Conservation (phyloP, 2,888 invertebrate species). For the Calliphora vomitoria region DNA sequence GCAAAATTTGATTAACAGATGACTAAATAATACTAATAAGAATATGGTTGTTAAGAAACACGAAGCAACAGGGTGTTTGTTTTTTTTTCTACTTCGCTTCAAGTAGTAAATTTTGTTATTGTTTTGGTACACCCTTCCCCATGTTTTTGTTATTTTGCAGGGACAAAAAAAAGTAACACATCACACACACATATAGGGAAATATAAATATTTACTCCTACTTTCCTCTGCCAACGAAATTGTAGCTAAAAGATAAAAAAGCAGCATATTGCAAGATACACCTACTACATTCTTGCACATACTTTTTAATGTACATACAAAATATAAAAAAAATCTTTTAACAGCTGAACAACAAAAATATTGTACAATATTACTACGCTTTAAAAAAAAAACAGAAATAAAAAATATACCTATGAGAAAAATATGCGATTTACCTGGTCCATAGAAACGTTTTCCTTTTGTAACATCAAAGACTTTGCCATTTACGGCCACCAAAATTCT, state of each 20-base stretch:
- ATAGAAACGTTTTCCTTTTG: conserved; percentile 95
- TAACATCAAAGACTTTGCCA: conserved; percentile 97
- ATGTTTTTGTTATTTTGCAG: conserved; percentile 1
- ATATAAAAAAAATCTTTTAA: not conserved
- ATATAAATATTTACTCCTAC: conserved; percentile 18
- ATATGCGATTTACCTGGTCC: conserved; percentile 91
- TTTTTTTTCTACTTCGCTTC: not conserved
- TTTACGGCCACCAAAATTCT: conserved; percentile 96
- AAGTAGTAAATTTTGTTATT: not conserved
- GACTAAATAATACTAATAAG: conserved; percentile 16
- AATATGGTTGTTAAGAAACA: conserved; percentile 13
- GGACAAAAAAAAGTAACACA: not conserved
- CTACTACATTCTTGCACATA: conserved; percentile 6
- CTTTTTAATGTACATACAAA: conserved; percentile 9
- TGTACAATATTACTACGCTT: not conserved
- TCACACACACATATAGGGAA: not conserved
- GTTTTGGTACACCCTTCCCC: not conserved
- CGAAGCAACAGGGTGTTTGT: conserved; percentile 43
- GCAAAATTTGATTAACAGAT: conserved; percentile 23
- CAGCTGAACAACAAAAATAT: not conserved
- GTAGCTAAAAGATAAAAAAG: conserved; percentile 6
- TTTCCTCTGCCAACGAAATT: conserved; percentile 2
- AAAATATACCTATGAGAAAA: not conserved
- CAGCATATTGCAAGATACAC: not conserved
- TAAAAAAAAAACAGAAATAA: not conserved